These are phyloP conservation scores for Melanocharis versteri DNA, from an alignment of 2,113 vertebrate species.

Conservation along the genomic window DNA sequence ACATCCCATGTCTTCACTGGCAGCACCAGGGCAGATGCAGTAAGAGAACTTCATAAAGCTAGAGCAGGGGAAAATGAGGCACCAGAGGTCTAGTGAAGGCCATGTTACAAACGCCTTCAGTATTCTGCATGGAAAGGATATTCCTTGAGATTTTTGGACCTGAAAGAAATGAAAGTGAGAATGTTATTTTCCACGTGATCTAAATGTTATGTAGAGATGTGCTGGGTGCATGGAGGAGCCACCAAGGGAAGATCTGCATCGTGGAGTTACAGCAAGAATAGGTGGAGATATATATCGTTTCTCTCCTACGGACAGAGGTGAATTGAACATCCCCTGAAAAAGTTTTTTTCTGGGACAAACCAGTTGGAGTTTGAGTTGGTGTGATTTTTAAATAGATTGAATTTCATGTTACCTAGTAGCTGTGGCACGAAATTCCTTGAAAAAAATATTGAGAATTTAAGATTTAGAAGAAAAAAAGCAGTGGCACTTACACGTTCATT, in stretches of 20 bases:
- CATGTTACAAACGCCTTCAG: neutral
- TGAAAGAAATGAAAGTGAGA: neutral
- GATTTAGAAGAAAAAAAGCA: neutral
- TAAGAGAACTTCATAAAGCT: neutral
- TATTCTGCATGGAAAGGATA: constrained; percentile 54
- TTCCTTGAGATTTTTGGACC: constrained; percentile 34
- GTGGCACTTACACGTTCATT: neutral
- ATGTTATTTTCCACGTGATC: neutral
- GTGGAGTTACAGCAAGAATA: neutral
- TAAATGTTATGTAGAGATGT: neutral
- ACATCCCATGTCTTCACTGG: neutral
- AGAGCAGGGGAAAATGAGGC: neutral
- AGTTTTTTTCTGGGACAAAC: neutral
- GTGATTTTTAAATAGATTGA: neutral
- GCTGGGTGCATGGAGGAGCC: neutral
- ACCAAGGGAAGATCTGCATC: too few relatives aligned
- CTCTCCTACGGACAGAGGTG: neutral
- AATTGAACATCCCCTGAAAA: neutral
- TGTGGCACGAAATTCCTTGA: neutral
- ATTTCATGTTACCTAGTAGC: neutral
- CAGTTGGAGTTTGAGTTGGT: neutral
- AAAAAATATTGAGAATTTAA: neutral
- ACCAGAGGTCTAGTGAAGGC: neutral
- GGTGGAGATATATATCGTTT: neutral
- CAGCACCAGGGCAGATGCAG: neutral